Conservation (phyloP, 2,888 invertebrate genomes). For the Brenthis daphne region DNA sequence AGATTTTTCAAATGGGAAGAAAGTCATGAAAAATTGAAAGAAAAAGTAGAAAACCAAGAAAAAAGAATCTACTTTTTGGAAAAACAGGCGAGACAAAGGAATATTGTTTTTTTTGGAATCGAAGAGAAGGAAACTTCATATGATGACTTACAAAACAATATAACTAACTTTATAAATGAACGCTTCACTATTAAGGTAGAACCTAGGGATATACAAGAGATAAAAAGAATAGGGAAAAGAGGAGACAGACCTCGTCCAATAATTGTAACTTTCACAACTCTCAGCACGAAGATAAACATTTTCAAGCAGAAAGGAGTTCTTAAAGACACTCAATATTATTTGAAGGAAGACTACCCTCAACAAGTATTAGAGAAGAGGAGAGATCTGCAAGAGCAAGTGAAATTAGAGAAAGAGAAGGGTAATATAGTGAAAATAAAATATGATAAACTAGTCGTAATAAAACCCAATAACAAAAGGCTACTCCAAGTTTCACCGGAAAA, state of each 20-base stretch:
- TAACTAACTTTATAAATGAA: background rate
- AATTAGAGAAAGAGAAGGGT: constrained; percentile 1
- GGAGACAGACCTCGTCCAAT: background rate
- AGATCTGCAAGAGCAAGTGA: background rate
- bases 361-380: constrained; percentile 15
- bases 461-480: too few relatives aligned
- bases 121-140: constrained; percentile 12
- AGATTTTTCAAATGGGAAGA: too few relatives aligned
- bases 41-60: constrained; percentile 5
- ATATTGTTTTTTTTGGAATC: constrained; percentile 8
- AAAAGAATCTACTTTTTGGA: constrained; percentile 11
- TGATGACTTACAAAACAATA: background rate
- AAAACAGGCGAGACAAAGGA: constrained; percentile 14
- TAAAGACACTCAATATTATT: constrained; percentile 3
- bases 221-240: background rate
- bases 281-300: background rate
- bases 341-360: constrained; percentile 17
- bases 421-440: background rate
- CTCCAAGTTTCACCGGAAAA: background rate
- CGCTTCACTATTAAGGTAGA: constrained; percentile 17
- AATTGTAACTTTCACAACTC: background rate
- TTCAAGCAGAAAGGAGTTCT: constrained; percentile 1
- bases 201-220: background rate
- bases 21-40: too few relatives aligned
- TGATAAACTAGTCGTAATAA: background rate